A percentile compares a stretch with the other conserved stretches of the same genome.
Conservation (phyloP, 2,888 invertebrate species). For the Caenorhabditis panamensis region DNA sequence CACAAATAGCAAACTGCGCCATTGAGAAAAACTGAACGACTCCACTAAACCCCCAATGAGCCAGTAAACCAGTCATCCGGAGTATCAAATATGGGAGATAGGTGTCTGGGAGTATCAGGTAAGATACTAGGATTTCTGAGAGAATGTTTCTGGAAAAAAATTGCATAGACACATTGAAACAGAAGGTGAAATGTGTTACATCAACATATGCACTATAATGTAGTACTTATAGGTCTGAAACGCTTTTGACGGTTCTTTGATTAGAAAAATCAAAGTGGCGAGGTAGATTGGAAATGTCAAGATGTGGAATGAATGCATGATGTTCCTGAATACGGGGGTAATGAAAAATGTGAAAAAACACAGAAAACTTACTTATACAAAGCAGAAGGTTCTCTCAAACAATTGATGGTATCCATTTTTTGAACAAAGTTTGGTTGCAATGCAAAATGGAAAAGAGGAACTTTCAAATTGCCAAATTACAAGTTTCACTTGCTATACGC, state of each 20-base stretch:
- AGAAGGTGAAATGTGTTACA: no score
- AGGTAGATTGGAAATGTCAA: neutral
- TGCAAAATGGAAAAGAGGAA: no score
- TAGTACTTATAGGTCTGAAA: neutral
- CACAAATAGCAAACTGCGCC: neutral
- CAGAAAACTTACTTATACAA: neutral
- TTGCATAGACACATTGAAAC: no score
- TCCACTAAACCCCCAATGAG: neutral
- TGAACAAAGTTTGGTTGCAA: no score
- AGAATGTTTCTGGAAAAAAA: neutral
- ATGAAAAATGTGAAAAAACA: no score
- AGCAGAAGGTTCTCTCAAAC: neutral
- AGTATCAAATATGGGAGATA: neutral
- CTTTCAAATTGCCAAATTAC: no score
- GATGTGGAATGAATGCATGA: slow-evolving; percentile 1
- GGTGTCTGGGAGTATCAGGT: neutral
- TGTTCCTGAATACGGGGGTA: neutral
- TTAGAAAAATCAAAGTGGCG: neutral
- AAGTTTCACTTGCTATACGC: no score
- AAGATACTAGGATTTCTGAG: slow-evolving; percentile 1
- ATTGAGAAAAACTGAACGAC: neutral
- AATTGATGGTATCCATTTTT: neutral
- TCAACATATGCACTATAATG: neutral
- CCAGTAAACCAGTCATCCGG: neutral
- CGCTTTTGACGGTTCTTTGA: neutral